A percentile compares a stretch with the other conserved stretches of the same genome.
Evolutionary conservation across 1,140 invertebrate genomes (phyloP).

Genomic region (Cherax destructor): DNA sequence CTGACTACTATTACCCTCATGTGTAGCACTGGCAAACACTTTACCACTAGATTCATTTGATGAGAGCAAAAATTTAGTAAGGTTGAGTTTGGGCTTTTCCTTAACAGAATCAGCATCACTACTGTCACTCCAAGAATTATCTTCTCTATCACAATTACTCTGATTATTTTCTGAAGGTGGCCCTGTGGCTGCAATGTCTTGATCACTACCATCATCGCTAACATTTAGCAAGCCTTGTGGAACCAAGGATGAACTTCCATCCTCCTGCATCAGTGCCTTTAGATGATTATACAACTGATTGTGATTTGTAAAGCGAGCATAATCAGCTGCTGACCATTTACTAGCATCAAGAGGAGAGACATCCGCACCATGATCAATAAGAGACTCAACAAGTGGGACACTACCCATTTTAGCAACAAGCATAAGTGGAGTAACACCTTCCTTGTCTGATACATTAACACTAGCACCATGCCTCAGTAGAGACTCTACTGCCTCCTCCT

Average conservation of each 20-base stretch:
- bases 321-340: constrained; percentile 58
- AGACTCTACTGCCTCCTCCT: constrained; percentile 44
- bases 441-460: constrained; percentile 58
- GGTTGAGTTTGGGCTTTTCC: constrained; percentile 52
- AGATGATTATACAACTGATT: constrained; percentile 48
- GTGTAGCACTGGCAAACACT: neutral
- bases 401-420: constrained; percentile 51
- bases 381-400: constrained; percentile 40
- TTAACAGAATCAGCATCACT: constrained; percentile 55
- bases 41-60: constrained; percentile 49
- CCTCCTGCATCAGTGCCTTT: constrained; percentile 14
- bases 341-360: constrained; percentile 44
- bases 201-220: constrained; percentile 53
- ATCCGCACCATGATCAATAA: constrained; percentile 39
- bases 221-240: constrained; percentile 47
- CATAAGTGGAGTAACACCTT: constrained; percentile 59
- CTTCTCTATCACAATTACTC: constrained; percentile 26
- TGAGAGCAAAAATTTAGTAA: constrained; percentile 49
- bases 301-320: constrained; percentile 63
- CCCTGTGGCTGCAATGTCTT: neutral
- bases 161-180: neutral
- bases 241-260: constrained; percentile 8
- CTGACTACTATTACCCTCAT: neutral
- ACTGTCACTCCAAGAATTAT: constrained; percentile 57
- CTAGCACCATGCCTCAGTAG: constrained; percentile 46